Conservation (phyloP, 2,888 invertebrate species). For the Cantharis rufa region DNA sequence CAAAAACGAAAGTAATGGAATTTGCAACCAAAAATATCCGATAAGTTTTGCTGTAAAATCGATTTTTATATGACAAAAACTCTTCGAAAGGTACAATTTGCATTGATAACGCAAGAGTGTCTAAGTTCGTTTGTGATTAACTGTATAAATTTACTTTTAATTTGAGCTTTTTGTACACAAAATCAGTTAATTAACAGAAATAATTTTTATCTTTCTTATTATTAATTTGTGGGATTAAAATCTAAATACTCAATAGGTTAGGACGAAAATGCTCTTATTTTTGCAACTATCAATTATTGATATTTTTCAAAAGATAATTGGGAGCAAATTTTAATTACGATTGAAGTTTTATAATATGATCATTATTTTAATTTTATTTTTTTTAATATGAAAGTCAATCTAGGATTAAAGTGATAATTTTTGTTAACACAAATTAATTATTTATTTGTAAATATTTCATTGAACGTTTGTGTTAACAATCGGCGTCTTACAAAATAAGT, state of each 20-base stretch:
- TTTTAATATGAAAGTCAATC: neutral
- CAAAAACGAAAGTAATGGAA: too few species aligned
- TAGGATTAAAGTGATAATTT: constrained; percentile 3
- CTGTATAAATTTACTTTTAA: too few species aligned
- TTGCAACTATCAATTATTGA: neutral
- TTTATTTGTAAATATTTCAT: constrained; percentile 1
- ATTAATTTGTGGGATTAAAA: neutral
- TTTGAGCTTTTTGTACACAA: too few species aligned
- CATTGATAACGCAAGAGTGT: too few species aligned
- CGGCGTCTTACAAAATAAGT: neutral
- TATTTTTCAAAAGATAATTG: neutral
- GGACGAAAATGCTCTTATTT: neutral
- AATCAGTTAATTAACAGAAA: too few species aligned
- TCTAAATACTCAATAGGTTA: neutral
- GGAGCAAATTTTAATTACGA: neutral
- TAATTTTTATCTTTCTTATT: neutral
- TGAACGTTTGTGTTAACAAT: neutral
- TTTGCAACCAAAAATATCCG: too few species aligned
- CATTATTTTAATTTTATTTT: neutral
- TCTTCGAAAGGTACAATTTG: too few species aligned
- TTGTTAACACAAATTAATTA: neutral
- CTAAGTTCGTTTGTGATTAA: too few species aligned
- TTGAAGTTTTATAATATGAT: neutral
- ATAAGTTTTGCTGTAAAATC: too few species aligned
- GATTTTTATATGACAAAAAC: too few species aligned